These are phyloP conservation scores for Lamprotornis superbus DNA, from an alignment of 2,113 vertebrate species.

Conservation along the genomic window DNA sequence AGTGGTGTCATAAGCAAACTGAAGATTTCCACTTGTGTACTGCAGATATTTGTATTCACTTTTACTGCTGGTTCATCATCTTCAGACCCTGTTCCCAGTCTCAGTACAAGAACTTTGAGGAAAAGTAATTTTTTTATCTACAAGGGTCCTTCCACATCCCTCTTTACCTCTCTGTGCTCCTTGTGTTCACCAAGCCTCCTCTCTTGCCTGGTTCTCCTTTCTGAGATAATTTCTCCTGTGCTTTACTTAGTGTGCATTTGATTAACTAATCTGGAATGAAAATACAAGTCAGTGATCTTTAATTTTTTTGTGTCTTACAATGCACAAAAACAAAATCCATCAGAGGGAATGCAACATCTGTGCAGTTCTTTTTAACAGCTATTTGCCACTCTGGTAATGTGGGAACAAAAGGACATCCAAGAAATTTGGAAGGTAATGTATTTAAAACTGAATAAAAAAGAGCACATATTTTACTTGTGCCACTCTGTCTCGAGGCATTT, in stretches of 20 bases:
- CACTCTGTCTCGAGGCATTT: conserved; percentile 8
- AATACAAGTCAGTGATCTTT: not conserved
- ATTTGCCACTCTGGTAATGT: not conserved
- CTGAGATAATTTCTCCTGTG: not conserved
- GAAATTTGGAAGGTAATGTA: not conserved
- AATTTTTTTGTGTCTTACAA: not conserved
- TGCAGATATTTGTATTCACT: not conserved
- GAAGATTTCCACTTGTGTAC: not conserved
- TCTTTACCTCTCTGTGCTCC: not conserved
- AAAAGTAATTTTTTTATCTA: not conserved
- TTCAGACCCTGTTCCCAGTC: not conserved
- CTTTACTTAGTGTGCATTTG: not conserved
- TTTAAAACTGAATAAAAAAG: not conserved
- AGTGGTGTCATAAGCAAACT: not conserved
- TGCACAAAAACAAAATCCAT: not conserved
- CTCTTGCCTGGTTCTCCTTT: not conserved
- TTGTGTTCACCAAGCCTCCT: not conserved
- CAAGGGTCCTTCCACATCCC: not conserved
- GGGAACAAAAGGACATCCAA: not conserved
- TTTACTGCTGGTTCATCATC: not conserved
- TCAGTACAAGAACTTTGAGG: not conserved
- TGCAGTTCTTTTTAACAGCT: not conserved
- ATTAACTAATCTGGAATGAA: not conserved
- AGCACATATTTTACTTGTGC: not conserved
- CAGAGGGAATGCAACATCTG: not conserved